A percentile compares a stretch with the other conserved stretches of the same genome.
Conservation (phyloP, 2,797 vertebrate genomes). For the Margarornis squamiger region DNA sequence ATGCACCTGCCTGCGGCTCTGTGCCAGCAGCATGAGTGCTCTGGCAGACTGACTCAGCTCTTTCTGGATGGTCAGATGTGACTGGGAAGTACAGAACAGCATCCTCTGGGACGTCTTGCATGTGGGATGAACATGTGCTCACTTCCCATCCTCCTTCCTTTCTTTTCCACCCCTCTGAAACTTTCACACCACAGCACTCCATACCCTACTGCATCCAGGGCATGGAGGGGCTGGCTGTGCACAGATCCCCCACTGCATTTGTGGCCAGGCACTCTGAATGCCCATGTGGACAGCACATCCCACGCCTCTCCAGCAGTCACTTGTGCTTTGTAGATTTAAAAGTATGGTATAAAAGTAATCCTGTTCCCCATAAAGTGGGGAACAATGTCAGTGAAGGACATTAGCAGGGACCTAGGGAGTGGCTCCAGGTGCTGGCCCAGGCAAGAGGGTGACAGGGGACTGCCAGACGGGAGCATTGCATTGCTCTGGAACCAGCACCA, state of each 20-base stretch:
- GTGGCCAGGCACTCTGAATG: not conserved
- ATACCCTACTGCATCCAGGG: not conserved
- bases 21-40: not conserved
- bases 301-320: not conserved
- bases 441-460: not conserved
- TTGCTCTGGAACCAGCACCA: not conserved
- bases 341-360: not conserved
- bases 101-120: not conserved
- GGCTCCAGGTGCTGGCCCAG: not conserved
- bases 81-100: not conserved
- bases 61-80: not conserved
- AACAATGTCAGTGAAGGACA: accelerated
- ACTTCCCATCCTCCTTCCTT: not conserved
- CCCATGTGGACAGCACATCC: accelerated
- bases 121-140: not conserved
- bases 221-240: not conserved
- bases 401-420: not conserved
- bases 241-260: accelerated
- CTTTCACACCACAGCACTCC: not conserved
- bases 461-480: not conserved
- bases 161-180: not conserved
- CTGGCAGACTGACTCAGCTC: conserved; percentile 1
- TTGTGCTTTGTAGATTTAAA: not conserved
- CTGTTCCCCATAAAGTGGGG: not conserved
- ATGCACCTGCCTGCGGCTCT: not conserved